Evolutionary conservation across 2,797 vertebrate species (phyloP).

Genomic region (Triplophysa bombifrons): DNA sequence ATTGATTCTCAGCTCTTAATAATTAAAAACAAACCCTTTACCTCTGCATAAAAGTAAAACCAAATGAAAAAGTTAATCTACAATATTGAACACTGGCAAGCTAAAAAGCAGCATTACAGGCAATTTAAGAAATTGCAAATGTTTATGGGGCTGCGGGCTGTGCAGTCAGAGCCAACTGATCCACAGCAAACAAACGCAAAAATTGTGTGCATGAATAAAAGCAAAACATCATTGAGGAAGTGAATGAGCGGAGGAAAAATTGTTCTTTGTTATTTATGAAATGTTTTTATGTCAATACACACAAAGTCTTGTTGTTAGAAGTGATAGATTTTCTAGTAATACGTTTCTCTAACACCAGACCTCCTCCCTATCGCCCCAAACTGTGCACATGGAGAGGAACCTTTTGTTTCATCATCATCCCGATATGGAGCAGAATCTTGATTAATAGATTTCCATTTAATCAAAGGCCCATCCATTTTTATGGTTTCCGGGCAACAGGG

Average conservation of each 20-base stretch:
- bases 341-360: background rate
- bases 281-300: slow-evolving; percentile 49
- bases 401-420: slow-evolving; percentile 52
- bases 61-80: slow-evolving; percentile 35
- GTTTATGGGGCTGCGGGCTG: slow-evolving; percentile 6
- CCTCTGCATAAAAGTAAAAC: slow-evolving; percentile 33
- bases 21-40: slow-evolving; percentile 16
- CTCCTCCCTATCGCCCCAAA: background rate
- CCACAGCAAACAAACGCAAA: slow-evolving; percentile 1
- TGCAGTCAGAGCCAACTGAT: slow-evolving; percentile 18
- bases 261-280: slow-evolving; percentile 6
- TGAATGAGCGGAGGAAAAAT: slow-evolving; percentile 13
- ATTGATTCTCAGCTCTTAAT: background rate
- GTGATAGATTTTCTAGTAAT: slow-evolving; percentile 16
- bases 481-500: slow-evolving; percentile 60
- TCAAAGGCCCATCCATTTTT: slow-evolving; percentile 43
- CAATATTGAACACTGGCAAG: slow-evolving; percentile 40
- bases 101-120: slow-evolving; percentile 39
- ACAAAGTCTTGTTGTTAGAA: slow-evolving; percentile 14
- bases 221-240: background rate
- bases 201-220: background rate
- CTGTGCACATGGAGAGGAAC: slow-evolving; percentile 10
- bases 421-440: slow-evolving; percentile 56
- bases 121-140: slow-evolving; percentile 40
- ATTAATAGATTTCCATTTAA: slow-evolving; percentile 66